These are phyloP conservation scores for Acinonyx jubatus DNA, from an alignment of 2,113 vertebrate species.

Conservation along the genomic window DNA sequence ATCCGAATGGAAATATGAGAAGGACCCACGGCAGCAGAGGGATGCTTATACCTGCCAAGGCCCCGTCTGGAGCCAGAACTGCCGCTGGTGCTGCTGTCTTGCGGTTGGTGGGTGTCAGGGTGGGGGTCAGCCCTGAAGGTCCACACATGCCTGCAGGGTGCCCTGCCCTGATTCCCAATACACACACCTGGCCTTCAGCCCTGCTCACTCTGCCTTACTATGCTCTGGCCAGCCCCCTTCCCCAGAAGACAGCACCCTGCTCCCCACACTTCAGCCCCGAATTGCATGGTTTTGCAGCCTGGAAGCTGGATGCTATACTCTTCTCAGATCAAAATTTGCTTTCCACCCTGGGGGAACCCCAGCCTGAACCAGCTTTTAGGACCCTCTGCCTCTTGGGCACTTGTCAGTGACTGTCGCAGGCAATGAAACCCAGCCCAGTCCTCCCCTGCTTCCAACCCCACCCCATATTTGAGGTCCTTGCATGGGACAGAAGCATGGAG, in stretches of 20 bases:
- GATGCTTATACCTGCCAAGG: rapidly evolving
- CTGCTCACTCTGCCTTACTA: not conserved
- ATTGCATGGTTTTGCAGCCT: not conserved
- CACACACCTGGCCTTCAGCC: not conserved
- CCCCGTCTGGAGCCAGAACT: rapidly evolving
- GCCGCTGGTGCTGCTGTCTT: rapidly evolving
- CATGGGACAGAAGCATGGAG: not conserved
- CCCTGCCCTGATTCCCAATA: not conserved
- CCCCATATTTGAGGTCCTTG: not conserved
- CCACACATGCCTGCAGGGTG: rapidly evolving
- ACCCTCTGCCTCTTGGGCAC: not conserved
- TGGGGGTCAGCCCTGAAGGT: not conserved
- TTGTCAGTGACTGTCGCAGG: not conserved
- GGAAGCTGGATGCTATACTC: not conserved
- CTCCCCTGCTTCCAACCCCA: not conserved
- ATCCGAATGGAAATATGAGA: rapidly evolving
- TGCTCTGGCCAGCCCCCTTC: not conserved
- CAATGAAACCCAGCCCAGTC: not conserved
- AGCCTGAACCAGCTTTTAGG: not conserved
- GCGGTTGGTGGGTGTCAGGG: rapidly evolving
- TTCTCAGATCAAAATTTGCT: not conserved
- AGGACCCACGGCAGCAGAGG: not conserved
- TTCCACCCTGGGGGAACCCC: not conserved
- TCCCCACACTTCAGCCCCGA: not conserved
- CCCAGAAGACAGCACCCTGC: not conserved